Base-by-base conservation (phyloP, 92 coral and sea anemone genomes). In the Montipora capitata region DNA sequence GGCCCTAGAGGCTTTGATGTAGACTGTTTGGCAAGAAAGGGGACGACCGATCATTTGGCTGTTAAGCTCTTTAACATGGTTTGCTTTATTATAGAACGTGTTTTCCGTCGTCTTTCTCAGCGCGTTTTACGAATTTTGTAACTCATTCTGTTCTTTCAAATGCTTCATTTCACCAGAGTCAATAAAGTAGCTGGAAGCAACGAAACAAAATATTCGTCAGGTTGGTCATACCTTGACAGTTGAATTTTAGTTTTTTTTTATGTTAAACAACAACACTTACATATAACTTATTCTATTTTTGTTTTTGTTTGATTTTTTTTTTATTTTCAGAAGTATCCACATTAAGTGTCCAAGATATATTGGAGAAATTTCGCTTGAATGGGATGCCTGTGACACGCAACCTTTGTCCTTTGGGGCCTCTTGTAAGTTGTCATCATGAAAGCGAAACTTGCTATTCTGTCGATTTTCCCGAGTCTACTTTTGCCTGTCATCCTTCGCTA, bases 361-460 rank as follows among this genome's bases (percentile, higher is more conserved):
- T 97, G 80, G 96, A 94, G 77, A 89, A 92, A 39, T 97, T 97
- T 83, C 94, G 88, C 38, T 83, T 88, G 74, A 97, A 97, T 72
- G 99, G 99, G 10, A 92, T 83, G 78, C 91, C 98, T 13, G 86
- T 70, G 63, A 90, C 90, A 68, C 83, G 87, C 40, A 85, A 95
- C 40, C 90, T 95, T 0, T 80, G 89, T 10, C 96, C 92, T 43
- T 59, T 93, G 9, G 18, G 15, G 70, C 85, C 79, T 11, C 40
- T 59, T 63, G 93, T 92, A 69, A 89, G 94, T 57, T 3, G 0
- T 12, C 1, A 27, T 27, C 35, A 27, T 27, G 35, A 27, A 27
- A 27, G 35, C 35, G 35, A 27, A 27, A 52, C 5, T 7, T 51
- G 5, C 51, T 27, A 4, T 48, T 74, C 8, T 4, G 14, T 48